Percentiles rank a stretch among this genome's conserved stretches.
Evolutionary conservation across 2,888 invertebrate genomes (phyloP).

Genomic region (Ryuthela nishihirai): DNA sequence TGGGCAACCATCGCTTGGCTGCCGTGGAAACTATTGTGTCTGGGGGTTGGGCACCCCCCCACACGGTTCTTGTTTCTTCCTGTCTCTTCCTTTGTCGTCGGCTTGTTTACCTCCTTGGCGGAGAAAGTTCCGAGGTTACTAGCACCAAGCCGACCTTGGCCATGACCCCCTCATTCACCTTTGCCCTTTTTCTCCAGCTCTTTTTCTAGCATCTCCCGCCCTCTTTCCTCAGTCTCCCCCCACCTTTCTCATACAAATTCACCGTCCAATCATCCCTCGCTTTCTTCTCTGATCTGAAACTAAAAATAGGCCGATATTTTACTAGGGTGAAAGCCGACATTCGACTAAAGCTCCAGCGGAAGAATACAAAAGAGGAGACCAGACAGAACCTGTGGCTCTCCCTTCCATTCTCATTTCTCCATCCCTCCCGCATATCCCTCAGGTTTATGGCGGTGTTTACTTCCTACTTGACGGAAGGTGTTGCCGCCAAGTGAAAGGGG

Average conservation of each 20-base stretch:
- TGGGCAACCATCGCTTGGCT: constrained; percentile 18
- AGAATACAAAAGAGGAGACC: constrained; percentile 15
- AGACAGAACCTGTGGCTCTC: constrained; percentile 8
- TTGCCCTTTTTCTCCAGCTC: constrained; percentile 11
- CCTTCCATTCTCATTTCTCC: constrained; percentile 5
- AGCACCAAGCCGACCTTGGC: constrained; percentile 35
- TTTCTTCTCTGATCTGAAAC: constrained; percentile 1
- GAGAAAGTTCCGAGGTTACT: constrained; percentile 29
- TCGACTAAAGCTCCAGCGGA: constrained; percentile 21
- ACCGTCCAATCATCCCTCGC: constrained; percentile 6
- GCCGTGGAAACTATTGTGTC: neutral
- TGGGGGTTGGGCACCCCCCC: constrained; percentile 3
- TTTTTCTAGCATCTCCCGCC: constrained; percentile 6
- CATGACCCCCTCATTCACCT: constrained; percentile 17
- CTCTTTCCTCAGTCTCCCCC: constrained; percentile 1
- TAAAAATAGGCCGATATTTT: constrained; percentile 37
- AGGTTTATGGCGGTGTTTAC: constrained; percentile 33
- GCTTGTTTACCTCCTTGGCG: constrained; percentile 28
- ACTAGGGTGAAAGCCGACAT: constrained; percentile 33
- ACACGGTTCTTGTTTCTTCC: constrained; percentile 27
- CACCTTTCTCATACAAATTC: constrained; percentile 5
- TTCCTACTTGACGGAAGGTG: constrained; percentile 30
- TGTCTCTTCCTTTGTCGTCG: constrained; percentile 18
- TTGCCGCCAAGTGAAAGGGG: constrained; percentile 22
- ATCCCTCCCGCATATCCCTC: neutral